These are phyloP conservation scores for Caenorhabditis uteleia DNA, from an alignment of 2,888 invertebrate species.

Conservation along the genomic window DNA sequence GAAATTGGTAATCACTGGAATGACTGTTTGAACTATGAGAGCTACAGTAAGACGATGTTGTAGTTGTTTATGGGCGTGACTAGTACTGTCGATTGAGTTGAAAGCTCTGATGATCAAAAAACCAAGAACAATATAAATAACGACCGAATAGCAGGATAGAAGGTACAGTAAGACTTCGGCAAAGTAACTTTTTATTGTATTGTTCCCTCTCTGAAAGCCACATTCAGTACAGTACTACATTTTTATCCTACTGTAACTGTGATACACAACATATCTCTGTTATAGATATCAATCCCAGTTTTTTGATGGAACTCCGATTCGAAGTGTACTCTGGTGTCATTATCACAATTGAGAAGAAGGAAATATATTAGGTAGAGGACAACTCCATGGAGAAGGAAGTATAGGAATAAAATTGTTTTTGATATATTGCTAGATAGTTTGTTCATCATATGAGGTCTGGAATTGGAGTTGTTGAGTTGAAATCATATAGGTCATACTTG, in stretches of 20 bases:
- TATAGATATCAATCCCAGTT: neutral
- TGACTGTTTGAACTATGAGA: neutral
- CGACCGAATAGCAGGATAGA: neutral
- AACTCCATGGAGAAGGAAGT: neutral
- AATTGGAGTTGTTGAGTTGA: neutral
- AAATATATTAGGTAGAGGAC: conserved; percentile 1
- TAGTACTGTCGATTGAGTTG: neutral
- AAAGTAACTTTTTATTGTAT: neutral
- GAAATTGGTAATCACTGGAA: neutral
- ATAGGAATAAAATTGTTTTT: neutral
- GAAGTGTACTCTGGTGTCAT: neutral
- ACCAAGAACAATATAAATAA: neutral
- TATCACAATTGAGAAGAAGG: neutral
- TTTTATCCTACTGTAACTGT: neutral
- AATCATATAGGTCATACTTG: neutral
- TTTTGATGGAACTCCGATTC: neutral
- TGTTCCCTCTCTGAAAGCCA: neutral
- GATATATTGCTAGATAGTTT: neutral
- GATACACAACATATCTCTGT: neutral
- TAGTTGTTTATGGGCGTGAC: neutral
- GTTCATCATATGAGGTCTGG: neutral
- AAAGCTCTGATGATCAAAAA: neutral
- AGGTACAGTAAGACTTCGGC: neutral
- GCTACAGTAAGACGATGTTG: neutral
- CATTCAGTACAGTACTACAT: no score